Evolutionary conservation across 2,888 invertebrate species (phyloP), one percentile per base, ranked within the genome.

Genomic region (Steinernema scapterisci): DNA sequence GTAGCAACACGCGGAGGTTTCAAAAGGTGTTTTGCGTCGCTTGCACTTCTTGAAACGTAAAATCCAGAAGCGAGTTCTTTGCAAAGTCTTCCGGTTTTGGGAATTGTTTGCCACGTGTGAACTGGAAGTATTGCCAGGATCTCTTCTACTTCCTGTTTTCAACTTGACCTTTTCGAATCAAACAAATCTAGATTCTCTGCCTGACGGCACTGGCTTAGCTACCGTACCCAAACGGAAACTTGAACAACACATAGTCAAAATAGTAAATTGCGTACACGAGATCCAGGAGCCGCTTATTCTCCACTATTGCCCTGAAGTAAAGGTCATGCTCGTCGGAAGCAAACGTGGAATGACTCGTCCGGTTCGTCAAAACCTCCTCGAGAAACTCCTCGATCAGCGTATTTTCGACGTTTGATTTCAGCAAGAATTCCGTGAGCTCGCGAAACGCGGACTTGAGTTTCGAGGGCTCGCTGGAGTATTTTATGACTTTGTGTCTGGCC

Each of bases 181-280:
- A n/a, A n/a, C n/a, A n/a, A n/a, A n/a, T n/a, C n/a, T n/a, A n/a
- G n/a, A n/a, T n/a, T n/a, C n/a, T n/a, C n/a, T n/a, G n/a, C n/a
- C n/a, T n/a, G n/a, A n/a, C n/a, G n/a, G n/a, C n/a, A n/a, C n/a
- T n/a, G n/a, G n/a, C n/a, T n/a, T n/a, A n/a, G n/a, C n/a, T n/a
- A n/a, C n/a, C n/a, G n/a, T 48, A 48, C 5, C n/a, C 19, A 48
- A 48, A 48, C 3, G 23, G 11, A 71, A 75, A 80, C 0, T 79
- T 79, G 38, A 80, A 80, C 2, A 80, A 46, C 0, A 79, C 21
- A 72, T 77, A 80, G 56, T 80, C 80, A 23, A 74, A 79, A 72
- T 78, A 80, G 44, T 77, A 80, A 75, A 80, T 78, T 52, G 76
- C 75, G 11, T 76, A 71, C 1, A 80, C 43, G 70, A 74, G 76